Evolutionary conservation across 2,113 vertebrate genomes (phyloP).

Genomic region (Chascanopsetta lugubris): DNA sequence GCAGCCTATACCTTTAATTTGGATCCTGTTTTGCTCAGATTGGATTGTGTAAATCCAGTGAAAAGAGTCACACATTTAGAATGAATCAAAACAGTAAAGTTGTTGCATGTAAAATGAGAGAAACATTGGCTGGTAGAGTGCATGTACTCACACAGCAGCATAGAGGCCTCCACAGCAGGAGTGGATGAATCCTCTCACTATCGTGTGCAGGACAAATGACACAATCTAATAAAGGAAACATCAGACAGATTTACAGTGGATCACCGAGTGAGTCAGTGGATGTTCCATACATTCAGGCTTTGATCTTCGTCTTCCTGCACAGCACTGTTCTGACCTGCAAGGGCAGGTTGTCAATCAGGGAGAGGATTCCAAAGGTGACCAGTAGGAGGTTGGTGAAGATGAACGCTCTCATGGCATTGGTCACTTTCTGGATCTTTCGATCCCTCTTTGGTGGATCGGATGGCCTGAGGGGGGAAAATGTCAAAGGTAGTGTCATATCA

Average conservation of each 20-base stretch:
- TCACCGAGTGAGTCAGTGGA: background rate
- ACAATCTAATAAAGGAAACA: constrained; percentile 69
- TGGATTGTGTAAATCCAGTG: too few relatives aligned
- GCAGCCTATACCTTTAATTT: too few relatives aligned
- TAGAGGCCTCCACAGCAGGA: constrained; percentile 90
- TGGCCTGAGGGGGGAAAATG: constrained; percentile 41
- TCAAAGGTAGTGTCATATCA: too few relatives aligned
- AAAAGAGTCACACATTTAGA: too few relatives aligned
- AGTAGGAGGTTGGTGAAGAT: constrained; percentile 86
- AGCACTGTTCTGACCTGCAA: constrained; percentile 81
- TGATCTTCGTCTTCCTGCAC: background rate
- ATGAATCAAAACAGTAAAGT: too few relatives aligned
- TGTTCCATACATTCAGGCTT: background rate
- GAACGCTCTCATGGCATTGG: constrained; percentile 87
- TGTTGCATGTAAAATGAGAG: too few relatives aligned
- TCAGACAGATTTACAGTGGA: background rate
- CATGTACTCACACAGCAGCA: constrained; percentile 87
- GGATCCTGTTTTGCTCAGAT: too few relatives aligned
- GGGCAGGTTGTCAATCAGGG: constrained; percentile 82
- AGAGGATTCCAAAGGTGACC: constrained; percentile 84
- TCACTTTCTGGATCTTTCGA: constrained; percentile 86
- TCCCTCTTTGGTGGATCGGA: constrained; percentile 70
- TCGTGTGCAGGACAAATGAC: constrained; percentile 86
- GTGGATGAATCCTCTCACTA: constrained; percentile 89
- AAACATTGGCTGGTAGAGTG: background rate